phyloP scores from a whole-genome alignment of 2,888 invertebrate genomes.

The Erebia epiphron region DNA sequence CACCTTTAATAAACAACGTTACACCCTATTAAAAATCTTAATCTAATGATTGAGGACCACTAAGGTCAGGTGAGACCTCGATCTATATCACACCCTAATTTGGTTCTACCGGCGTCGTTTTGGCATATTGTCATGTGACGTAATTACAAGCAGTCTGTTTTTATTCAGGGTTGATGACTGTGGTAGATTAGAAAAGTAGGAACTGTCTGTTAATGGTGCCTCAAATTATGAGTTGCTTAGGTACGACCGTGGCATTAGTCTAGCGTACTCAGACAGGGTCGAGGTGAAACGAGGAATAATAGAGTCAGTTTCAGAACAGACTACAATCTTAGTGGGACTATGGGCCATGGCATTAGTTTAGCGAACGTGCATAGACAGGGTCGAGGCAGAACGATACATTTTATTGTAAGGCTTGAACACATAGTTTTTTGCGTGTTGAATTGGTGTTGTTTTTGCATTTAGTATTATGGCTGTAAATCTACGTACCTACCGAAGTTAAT shows the following conservation, averaged over 20 bases:
- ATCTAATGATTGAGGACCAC: not conserved
- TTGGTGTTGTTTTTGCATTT: too few relatives aligned
- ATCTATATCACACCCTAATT: constrained; percentile 12
- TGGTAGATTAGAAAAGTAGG: not conserved
- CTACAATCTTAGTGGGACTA: too few relatives aligned
- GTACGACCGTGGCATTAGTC: constrained; percentile 12
- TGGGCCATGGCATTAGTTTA: too few relatives aligned
- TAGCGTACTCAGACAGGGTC: not conserved
- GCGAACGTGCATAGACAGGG: not conserved
- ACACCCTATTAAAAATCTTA: not conserved
- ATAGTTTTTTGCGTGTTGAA: too few relatives aligned
- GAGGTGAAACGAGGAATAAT: not conserved
- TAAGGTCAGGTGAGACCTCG: not conserved
- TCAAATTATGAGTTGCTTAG: not conserved
- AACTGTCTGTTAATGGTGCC: not conserved
- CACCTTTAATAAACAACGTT: too few relatives aligned
- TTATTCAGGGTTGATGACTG: constrained; percentile 8
- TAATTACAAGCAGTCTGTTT: not conserved
- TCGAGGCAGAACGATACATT: not conserved
- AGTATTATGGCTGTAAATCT: too few relatives aligned
- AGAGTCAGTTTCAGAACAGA: constrained; percentile 4
- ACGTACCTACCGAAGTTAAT: too few relatives aligned
- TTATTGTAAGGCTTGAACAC: not conserved
- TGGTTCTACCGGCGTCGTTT: not conserved
- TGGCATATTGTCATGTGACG: not conserved